These are phyloP conservation scores for Lasiurus borealis DNA, from an alignment of 2,113 vertebrate species.

Conservation along the genomic window DNA sequence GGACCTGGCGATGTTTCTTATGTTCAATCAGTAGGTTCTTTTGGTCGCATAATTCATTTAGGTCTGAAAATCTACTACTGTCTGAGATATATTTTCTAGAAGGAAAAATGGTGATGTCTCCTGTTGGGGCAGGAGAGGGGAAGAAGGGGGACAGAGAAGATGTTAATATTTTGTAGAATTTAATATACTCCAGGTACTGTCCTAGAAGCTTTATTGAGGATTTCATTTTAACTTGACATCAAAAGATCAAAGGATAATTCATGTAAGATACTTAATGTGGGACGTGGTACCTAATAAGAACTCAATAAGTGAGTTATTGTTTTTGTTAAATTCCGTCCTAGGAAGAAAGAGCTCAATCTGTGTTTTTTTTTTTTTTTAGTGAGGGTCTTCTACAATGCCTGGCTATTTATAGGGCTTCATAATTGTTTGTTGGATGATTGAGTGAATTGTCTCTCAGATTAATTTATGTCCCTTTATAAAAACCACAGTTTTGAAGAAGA, in stretches of 20 bases:
- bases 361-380: background rate
- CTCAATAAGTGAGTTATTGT: constrained; percentile 10
- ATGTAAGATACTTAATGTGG: background rate
- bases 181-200: background rate
- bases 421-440: constrained; percentile 45
- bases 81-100: background rate
- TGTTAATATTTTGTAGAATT: constrained; percentile 28
- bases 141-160: background rate
- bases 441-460: constrained; percentile 43
- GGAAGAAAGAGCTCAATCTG: background rate
- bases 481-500: constrained; percentile 40
- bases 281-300: background rate
- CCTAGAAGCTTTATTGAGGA: background rate
- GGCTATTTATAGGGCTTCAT: constrained; percentile 38
- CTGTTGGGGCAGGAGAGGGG: background rate
- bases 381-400: background rate
- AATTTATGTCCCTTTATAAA: constrained; percentile 60
- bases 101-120: background rate
- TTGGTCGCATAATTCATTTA: background rate
- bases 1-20: background rate
- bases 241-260: constrained; percentile 22
- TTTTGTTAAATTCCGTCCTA: constrained; percentile 44
- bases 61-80: background rate
- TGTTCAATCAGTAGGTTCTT: background rate
- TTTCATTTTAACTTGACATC: background rate